These are phyloP conservation scores for Ciona savignyi DNA, from an alignment of 23 tunicate genomes.

Conservation along the genomic window DNA sequence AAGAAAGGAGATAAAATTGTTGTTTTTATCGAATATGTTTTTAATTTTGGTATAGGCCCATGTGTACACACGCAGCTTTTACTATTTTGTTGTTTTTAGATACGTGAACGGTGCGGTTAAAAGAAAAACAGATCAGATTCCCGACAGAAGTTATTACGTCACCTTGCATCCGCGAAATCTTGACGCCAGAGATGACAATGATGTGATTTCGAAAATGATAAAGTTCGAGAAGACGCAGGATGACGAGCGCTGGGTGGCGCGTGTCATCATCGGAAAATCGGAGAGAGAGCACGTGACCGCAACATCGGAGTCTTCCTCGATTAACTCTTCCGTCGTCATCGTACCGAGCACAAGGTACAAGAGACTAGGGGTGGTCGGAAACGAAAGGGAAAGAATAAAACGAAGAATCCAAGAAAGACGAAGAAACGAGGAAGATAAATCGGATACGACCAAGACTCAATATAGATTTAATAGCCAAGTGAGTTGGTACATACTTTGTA, in stretches of 20 bases:
- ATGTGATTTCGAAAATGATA: constrained; percentile 20
- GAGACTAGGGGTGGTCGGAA: constrained; percentile 42
- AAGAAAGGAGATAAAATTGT: no score
- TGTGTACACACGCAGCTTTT: no score
- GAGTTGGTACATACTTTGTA: no score
- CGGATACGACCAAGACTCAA: background rate
- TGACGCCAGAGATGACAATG: constrained; percentile 3
- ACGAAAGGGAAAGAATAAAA: constrained; percentile 41
- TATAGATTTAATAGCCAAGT: background rate
- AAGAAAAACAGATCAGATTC: constrained; percentile 9
- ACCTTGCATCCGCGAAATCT: background rate
- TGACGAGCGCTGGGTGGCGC: constrained; percentile 87
- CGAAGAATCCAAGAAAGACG: constrained; percentile 19
- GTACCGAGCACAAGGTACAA: constrained; percentile 23
- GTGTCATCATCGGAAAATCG: constrained; percentile 53
- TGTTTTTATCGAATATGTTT: no score
- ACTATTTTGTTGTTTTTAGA: constrained; percentile 2
- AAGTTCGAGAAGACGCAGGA: constrained; percentile 5
- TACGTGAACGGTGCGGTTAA: constrained; percentile 51
- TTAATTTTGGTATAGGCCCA: no score
- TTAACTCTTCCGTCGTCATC: constrained; percentile 30
- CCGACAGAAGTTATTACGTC: constrained; percentile 6
- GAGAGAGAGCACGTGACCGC: constrained; percentile 27
- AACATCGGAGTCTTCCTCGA: background rate
- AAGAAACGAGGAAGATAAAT: constrained; percentile 4